phyloP scores from a whole-genome alignment of 2,113 vertebrate genomes.

The Neotoma lepida region DNA sequence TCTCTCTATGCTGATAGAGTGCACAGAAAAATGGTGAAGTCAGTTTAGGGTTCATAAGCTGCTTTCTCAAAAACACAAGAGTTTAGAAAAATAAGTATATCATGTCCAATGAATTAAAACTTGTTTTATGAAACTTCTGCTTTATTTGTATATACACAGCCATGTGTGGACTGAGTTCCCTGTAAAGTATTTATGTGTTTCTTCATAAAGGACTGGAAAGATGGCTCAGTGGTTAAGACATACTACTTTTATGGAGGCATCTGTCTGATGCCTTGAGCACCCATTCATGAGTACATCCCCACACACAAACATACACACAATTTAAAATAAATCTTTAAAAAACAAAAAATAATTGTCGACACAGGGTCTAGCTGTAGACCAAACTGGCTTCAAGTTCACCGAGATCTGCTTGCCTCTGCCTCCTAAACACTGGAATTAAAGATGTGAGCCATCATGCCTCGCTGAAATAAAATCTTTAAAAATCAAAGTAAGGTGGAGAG shows the following conservation, averaged over 20 bases:
- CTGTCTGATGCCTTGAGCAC: not conserved
- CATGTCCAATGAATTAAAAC: not conserved
- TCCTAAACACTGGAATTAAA: not conserved
- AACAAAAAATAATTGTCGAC: not conserved
- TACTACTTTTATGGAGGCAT: not conserved
- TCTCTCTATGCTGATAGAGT: not conserved
- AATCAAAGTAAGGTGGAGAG: not conserved
- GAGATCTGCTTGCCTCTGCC: not conserved
- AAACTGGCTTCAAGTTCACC: not conserved
- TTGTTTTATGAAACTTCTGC: not conserved
- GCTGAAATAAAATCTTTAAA: not conserved
- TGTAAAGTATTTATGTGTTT: not conserved
- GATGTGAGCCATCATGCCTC: not conserved
- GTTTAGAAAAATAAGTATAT: not conserved
- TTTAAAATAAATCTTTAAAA: not conserved
- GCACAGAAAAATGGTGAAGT: not conserved
- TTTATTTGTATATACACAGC: not conserved
- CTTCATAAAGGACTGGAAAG: not conserved
- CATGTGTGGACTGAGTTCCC: not conserved
- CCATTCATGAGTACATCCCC: not conserved
- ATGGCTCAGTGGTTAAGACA: not conserved
- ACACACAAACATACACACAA: not conserved
- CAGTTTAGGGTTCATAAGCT: not conserved
- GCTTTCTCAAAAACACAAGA: not conserved
- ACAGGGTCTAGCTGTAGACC: not conserved